Conservation (phyloP, 1,140 invertebrate genomes). For the Dryas iulia region DNA sequence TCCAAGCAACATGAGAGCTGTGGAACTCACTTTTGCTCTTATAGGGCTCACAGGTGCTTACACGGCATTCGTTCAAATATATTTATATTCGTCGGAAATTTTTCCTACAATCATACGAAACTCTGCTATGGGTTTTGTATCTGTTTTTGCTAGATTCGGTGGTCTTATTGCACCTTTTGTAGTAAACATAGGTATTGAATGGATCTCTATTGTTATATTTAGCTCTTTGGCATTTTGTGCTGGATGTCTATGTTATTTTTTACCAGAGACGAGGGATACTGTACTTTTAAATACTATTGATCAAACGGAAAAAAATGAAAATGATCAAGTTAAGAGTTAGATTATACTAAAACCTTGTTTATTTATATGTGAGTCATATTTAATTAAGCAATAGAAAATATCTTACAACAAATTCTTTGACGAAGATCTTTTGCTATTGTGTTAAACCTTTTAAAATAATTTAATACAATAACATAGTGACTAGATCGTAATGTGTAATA, state of each 20-base stretch:
- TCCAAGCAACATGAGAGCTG: conserved; percentile 37
- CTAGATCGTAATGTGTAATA: too few species aligned
- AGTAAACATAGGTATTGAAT: conserved; percentile 77
- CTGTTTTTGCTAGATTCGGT: conserved; percentile 83
- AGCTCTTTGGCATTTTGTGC: conserved; percentile 49
- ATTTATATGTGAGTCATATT: too few species aligned
- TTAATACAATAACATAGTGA: too few species aligned
- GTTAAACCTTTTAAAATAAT: too few species aligned
- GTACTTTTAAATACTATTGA: conserved; percentile 59
- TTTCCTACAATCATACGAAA: conserved; percentile 86
- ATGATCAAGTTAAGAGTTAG: neutral
- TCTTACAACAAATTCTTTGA: too few species aligned
- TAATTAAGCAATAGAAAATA: too few species aligned
- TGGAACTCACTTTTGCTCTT: conserved; percentile 75
- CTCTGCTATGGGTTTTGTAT: conserved; percentile 82
- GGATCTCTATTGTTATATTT: conserved; percentile 62
- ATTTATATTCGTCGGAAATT: conserved; percentile 84
- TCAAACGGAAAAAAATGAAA: conserved; percentile 42
- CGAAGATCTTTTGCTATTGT: too few species aligned
- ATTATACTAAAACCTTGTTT: too few species aligned
- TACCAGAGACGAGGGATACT: conserved; percentile 63
- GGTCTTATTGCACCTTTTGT: conserved; percentile 85
- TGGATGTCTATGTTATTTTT: conserved; percentile 50
- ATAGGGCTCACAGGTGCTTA: conserved; percentile 83
- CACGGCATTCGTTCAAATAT: conserved; percentile 81